These are phyloP conservation scores for Drosophila sp. DNA, from an alignment of 1,140 invertebrate species.

Conservation along the genomic window DNA sequence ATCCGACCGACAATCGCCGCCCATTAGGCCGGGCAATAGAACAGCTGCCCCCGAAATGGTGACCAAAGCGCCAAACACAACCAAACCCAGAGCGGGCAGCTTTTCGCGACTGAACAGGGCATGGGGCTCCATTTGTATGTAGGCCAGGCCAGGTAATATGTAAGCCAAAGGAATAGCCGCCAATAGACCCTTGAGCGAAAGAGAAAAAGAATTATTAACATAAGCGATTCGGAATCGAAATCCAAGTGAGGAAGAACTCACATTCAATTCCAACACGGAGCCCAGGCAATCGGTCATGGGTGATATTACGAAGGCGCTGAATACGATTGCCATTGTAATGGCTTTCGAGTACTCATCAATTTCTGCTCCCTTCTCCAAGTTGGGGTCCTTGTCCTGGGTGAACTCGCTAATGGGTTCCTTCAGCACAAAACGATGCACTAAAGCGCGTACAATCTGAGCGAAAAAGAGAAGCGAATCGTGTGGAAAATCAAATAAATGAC, in stretches of 20 bases:
- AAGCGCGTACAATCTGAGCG: slow-evolving; percentile 74
- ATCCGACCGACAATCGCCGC: slow-evolving; percentile 78
- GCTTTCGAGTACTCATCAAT: slow-evolving; percentile 84
- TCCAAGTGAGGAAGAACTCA: slow-evolving; percentile 84
- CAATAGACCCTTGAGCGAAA: slow-evolving; percentile 88
- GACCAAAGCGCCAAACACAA: slow-evolving; percentile 89
- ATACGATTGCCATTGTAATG: slow-evolving; percentile 90
- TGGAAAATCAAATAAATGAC: slow-evolving; percentile 18
- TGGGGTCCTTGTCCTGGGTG: slow-evolving; percentile 80
- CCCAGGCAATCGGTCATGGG: slow-evolving; percentile 94
- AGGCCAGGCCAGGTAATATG: slow-evolving; percentile 91
- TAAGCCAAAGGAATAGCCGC: slow-evolving; percentile 94
- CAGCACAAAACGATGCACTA: slow-evolving; percentile 76
- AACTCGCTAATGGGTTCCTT: slow-evolving; percentile 79
- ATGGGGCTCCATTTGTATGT: slow-evolving; percentile 90
- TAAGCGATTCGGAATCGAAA: background rate
- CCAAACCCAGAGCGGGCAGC: slow-evolving; percentile 88
- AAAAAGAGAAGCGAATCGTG: slow-evolving; percentile 7
- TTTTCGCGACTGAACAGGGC: slow-evolving; percentile 88
- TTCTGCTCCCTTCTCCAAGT: slow-evolving; percentile 84
- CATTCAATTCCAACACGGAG: slow-evolving; percentile 93
- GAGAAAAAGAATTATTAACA: background rate
- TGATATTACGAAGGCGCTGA: slow-evolving; percentile 89
- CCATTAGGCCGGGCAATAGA: slow-evolving; percentile 72
- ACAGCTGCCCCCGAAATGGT: slow-evolving; percentile 85